Conservation (phyloP, 2,888 invertebrate genomes). For the Parnassius mnemosyne region DNA sequence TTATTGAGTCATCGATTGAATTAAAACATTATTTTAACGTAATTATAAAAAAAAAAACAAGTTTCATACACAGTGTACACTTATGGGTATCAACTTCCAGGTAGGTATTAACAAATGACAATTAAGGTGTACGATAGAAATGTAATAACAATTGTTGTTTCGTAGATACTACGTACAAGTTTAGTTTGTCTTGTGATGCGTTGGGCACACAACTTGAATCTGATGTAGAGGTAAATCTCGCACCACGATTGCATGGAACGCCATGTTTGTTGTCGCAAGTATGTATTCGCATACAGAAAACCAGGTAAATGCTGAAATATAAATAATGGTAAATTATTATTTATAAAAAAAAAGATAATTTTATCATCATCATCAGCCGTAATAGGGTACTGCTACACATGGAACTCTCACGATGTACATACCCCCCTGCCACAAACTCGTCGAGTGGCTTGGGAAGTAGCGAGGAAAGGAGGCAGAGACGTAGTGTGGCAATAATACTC, state of each 20-base stretch:
- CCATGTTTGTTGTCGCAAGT: slow-evolving; percentile 95
- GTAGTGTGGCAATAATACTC: no score
- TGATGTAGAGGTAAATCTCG: slow-evolving; percentile 92
- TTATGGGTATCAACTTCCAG: no score
- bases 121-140: neutral
- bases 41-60: neutral
- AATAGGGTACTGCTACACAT: neutral
- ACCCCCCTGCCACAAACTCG: no score
- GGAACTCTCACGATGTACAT: no score
- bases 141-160: neutral
- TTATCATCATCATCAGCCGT: no score
- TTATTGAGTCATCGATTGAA: neutral
- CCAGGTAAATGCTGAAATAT: slow-evolving; percentile 92
- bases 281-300: slow-evolving; percentile 96
- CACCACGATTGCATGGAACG: slow-evolving; percentile 93
- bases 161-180: slow-evolving; percentile 29
- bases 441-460: no score
- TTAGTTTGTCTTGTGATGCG: slow-evolving; percentile 73
- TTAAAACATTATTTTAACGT: neutral
- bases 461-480: no score
- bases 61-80: no score
- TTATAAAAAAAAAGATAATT: no score
- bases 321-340: neutral
- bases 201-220: slow-evolving; percentile 83
- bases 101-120: neutral